Conservation (phyloP, 2,113 vertebrate genomes). For the Columba janthina region DNA sequence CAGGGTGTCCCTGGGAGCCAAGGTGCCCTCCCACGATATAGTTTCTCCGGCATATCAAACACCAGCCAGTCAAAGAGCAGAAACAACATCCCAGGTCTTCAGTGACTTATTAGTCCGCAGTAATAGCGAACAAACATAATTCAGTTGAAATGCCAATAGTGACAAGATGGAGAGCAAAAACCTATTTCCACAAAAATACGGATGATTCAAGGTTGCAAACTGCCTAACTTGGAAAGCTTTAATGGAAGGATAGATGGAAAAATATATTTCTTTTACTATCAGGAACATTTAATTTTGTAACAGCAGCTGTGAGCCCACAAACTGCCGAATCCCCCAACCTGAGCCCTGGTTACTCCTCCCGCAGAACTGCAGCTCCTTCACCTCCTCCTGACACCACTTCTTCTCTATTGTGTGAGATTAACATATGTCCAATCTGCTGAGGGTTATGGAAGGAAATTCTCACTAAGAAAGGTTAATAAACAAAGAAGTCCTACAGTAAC, state of each 20-base stretch:
- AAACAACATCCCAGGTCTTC: not conserved
- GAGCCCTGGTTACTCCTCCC: not conserved
- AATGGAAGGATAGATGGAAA: not conserved
- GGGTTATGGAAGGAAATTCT: constrained; percentile 1
- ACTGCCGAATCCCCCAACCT: not conserved
- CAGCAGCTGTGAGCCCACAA: not conserved
- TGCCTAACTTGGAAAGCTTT: rapidly evolving
- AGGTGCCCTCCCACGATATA: not conserved
- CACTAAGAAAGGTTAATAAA: constrained; percentile 42
- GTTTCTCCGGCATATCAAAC: not conserved
- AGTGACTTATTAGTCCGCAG: not conserved
- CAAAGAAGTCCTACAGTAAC: constrained; percentile 44
- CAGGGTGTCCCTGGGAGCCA: not conserved
- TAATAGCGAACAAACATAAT: not conserved
- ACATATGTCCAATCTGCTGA: constrained; percentile 25
- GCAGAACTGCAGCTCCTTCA: not conserved
- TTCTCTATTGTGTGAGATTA: not conserved
- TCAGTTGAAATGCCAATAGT: not conserved
- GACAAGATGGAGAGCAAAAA: not conserved
- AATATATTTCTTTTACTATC: not conserved
- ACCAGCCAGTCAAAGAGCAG: not conserved
- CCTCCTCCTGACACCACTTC: not conserved
- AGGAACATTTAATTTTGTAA: not conserved
- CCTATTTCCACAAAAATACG: rapidly evolving
- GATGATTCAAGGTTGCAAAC: not conserved